These are phyloP conservation scores for Pollimyrus isidori DNA, from an alignment of 2,113 vertebrate genomes.

Conservation along the genomic window DNA sequence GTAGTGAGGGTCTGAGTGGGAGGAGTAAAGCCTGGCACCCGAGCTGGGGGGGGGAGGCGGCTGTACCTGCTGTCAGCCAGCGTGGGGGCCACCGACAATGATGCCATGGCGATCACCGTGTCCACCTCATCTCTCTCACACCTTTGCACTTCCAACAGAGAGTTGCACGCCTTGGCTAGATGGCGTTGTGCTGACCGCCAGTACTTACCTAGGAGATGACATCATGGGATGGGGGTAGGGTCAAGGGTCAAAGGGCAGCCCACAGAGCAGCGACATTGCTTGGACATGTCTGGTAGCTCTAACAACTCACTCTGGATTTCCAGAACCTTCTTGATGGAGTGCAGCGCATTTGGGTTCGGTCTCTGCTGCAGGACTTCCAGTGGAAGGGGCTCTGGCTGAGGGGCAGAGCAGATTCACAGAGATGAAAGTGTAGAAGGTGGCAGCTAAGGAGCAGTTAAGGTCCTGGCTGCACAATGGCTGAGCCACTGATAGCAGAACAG, in stretches of 20 bases:
- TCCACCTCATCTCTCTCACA: constrained; percentile 86
- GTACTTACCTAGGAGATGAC: constrained; percentile 72
- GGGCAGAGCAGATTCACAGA: not conserved
- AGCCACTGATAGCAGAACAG: not conserved
- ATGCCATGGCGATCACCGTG: constrained; percentile 94
- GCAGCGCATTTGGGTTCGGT: constrained; percentile 81
- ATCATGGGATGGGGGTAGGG: not conserved
- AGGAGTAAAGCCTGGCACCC: not conserved
- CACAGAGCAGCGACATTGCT: not conserved
- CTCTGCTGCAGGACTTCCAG: constrained; percentile 81
- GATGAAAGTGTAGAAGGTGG: not conserved
- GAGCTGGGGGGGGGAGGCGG: constrained; percentile 1
- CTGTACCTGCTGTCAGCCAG: constrained; percentile 75
- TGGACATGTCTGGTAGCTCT: not conserved
- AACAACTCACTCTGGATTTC: constrained; percentile 54
- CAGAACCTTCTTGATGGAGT: constrained; percentile 88
- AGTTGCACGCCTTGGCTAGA: constrained; percentile 69
- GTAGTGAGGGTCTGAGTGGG: not conserved
- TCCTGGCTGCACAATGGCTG: not conserved
- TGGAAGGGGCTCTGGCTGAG: constrained; percentile 72
- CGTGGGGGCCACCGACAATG: constrained; percentile 83
- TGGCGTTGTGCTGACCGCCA: constrained; percentile 81
- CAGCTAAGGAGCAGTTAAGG: not conserved
- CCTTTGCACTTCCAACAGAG: constrained; percentile 78
- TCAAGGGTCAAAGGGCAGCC: not conserved